These are phyloP conservation scores for Pachydiplax longipennis DNA, from an alignment of 2,888 invertebrate genomes.

Conservation along the genomic window DNA sequence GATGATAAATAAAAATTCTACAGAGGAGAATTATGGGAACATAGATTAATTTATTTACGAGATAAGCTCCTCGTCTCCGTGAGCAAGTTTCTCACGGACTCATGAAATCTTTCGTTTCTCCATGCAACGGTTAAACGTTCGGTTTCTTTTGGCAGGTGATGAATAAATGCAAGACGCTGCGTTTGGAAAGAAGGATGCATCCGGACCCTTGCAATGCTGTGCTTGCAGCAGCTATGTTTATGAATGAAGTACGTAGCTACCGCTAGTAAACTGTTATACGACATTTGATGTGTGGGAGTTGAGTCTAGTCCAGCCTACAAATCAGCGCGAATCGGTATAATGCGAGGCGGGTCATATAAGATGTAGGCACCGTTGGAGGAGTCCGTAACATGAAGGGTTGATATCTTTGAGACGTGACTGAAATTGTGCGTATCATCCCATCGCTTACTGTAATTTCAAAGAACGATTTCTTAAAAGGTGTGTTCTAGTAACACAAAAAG, in stretches of 20 bases:
- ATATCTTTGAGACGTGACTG: not conserved
- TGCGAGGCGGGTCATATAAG: not conserved
- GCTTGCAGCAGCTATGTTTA: not conserved
- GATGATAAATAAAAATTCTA: too few relatives aligned
- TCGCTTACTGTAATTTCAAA: too few relatives aligned
- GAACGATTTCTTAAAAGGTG: too few relatives aligned
- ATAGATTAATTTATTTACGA: too few relatives aligned
- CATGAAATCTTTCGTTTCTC: not conserved
- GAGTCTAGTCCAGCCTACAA: not conserved
- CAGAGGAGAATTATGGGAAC: too few relatives aligned
- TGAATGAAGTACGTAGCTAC: not conserved
- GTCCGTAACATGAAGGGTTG: not conserved
- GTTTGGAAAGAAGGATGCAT: not conserved
- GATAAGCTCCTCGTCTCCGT: too few relatives aligned
- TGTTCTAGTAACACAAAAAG: too few relatives aligned
- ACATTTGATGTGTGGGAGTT: not conserved
- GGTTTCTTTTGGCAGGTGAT: not conserved
- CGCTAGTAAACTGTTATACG: not conserved
- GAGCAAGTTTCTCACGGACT: not conserved
- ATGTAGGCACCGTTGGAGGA: not conserved
- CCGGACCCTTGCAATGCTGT: not conserved
- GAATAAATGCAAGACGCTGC: not conserved
- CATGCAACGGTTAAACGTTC: not conserved
- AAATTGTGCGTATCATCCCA: not conserved
- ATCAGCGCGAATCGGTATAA: not conserved